Base-by-base conservation (phyloP, 2,797 vertebrate genomes). In the Sardinella longiceps region DNA sequence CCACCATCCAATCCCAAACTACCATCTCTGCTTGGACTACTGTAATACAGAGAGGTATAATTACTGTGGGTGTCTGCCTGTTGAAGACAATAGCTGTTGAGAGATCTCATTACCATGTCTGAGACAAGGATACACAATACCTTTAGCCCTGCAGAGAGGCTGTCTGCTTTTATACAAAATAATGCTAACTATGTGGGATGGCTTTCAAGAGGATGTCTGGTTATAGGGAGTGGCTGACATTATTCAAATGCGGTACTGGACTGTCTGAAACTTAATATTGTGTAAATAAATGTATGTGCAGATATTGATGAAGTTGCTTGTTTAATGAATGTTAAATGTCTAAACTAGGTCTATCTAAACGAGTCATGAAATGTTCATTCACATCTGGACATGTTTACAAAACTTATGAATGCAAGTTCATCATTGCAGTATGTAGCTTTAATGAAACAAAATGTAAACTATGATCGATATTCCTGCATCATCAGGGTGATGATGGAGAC, bases 41-140 rank as follows among this genome's bases (percentile, higher is more conserved):
- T 11, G 46, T 48, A 89, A 88, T 85, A n/a, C 1, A 25, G 23
- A 60, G 23, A 25, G n/a, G 7, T 10, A 6, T 60, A 60, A n/a
- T 10, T 60, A 10, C n/a, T 60, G 56, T 25, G 56, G 56, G 7
- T 60, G 56, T 60, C 56, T 53, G 20, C 51, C 20, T 53, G 51
- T 53, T 53, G 15, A 20, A 23, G 18, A 53, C 51, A 20, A 10
- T 18, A 53, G 18, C 20, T 20, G 51, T 23, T 53, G 51, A 53
- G 51, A 53, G 1, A 53, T 53, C 51, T 18, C 9, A 25, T 60
- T 60, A 60, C 23, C 23, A 20, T 20, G 5, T 53, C 53, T 58
- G 53, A 58, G 53, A 58, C 56, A 11, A 25, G 7, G 56, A 60
- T 1, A 25, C 56, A 60, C 56, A 60, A 60, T 60, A 25, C n/a